A percentile compares a stretch with the other conserved stretches of the same genome.
phyloP scores from a whole-genome alignment of 2,797 vertebrate species.

The Pterois miles region DNA sequence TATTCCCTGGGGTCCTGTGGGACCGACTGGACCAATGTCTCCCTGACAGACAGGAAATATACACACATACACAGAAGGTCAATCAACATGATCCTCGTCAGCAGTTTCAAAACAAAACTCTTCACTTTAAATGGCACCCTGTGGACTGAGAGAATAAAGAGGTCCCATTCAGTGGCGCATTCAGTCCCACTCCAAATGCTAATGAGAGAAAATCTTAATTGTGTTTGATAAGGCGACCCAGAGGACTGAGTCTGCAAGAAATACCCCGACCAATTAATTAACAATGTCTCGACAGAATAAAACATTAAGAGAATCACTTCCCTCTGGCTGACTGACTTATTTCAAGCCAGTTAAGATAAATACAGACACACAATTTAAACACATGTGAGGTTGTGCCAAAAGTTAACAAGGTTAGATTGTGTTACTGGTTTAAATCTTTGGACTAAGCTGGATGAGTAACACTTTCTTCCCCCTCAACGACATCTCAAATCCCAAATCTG shows the following conservation, averaged over 20 bases:
- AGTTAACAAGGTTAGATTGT: background rate
- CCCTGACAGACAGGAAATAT: slow-evolving; percentile 79
- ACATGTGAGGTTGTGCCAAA: background rate
- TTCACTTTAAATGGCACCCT: slow-evolving; percentile 42
- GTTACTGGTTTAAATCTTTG: background rate
- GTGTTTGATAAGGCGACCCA: slow-evolving; percentile 63
- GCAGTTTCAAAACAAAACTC: slow-evolving; percentile 19
- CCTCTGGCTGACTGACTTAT: slow-evolving; percentile 18
- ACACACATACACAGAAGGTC: slow-evolving; percentile 5
- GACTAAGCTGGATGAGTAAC: background rate
- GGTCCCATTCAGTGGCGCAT: slow-evolving; percentile 37
- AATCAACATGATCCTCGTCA: slow-evolving; percentile 7
- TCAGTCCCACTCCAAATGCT: slow-evolving; percentile 49
- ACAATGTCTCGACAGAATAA: slow-evolving; percentile 54
- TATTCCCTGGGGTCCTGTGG: slow-evolving; percentile 83
- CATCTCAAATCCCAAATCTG: background rate
- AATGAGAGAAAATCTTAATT: slow-evolving; percentile 67
- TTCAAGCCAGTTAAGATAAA: slow-evolving; percentile 31
- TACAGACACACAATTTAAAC: background rate
- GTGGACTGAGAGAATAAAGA: slow-evolving; percentile 56
- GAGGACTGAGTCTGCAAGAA: slow-evolving; percentile 56
- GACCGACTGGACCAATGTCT: slow-evolving; percentile 85
- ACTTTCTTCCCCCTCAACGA: background rate
- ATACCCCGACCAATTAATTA: slow-evolving; percentile 69
- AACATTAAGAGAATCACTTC: slow-evolving; percentile 50